These are phyloP conservation scores for Garra rufa DNA, from an alignment of 2,113 vertebrate genomes.

Conservation along the genomic window DNA sequence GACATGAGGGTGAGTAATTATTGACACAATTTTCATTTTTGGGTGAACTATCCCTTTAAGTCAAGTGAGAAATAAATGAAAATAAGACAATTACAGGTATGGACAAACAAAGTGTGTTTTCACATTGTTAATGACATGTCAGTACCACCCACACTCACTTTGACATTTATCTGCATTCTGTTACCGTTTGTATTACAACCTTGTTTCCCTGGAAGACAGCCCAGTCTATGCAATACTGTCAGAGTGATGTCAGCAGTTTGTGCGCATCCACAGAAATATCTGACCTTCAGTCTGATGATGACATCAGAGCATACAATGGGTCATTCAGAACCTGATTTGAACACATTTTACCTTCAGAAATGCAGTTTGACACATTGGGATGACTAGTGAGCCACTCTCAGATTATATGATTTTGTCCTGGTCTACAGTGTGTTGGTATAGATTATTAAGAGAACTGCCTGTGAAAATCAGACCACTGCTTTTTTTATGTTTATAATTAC, in stretches of 20 bases:
- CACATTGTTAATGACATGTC: not conserved
- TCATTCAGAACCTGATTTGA: not conserved
- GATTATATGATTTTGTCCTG: not conserved
- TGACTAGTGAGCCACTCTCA: not conserved
- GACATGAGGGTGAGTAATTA: too few relatives aligned
- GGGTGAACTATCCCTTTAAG: too few relatives aligned
- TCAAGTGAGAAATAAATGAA: not conserved
- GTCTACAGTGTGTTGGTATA: not conserved
- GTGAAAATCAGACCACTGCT: not conserved
- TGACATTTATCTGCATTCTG: not conserved
- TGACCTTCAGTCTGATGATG: conserved; percentile 27
- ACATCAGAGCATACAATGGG: conserved; percentile 31
- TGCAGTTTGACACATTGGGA: conserved; percentile 11
- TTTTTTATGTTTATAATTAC: not conserved
- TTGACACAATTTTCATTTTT: too few relatives aligned
- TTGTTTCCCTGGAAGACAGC: conserved; percentile 11
- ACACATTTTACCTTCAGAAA: conserved; percentile 15
- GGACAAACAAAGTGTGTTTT: not conserved
- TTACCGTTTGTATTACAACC: not conserved
- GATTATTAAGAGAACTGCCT: not conserved
- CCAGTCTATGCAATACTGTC: not conserved
- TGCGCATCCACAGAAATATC: not conserved
- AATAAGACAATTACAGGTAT: not conserved
- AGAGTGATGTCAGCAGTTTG: conserved; percentile 2
- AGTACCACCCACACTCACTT: not conserved